Evolutionary conservation across 2,797 vertebrate species (phyloP).

Genomic region (Lateolabrax maculatus): DNA sequence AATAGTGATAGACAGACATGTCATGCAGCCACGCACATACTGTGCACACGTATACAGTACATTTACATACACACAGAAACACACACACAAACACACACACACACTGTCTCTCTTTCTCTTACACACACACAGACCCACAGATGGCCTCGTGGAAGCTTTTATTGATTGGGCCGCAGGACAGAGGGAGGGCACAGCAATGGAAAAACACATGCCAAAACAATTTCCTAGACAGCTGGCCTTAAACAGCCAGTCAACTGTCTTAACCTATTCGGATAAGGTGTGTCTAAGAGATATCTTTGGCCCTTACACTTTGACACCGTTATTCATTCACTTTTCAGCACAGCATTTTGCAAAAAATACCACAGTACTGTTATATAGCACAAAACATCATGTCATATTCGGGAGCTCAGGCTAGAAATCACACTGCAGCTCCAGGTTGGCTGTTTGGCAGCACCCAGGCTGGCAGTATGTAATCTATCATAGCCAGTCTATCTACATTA

Average conservation of each 20-base stretch:
- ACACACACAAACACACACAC: background rate
- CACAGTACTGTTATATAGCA: background rate
- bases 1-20: background rate
- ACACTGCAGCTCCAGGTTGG: constrained; percentile 30
- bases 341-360: constrained; percentile 3
- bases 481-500: constrained; percentile 66
- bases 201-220: constrained; percentile 66
- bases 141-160: constrained; percentile 59
- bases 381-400: constrained; percentile 9
- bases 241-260: constrained; percentile 53
- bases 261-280: constrained; percentile 50
- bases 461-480: constrained; percentile 66
- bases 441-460: constrained; percentile 50
- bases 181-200: constrained; percentile 61
- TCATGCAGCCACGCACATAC: background rate
- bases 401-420: constrained; percentile 26
- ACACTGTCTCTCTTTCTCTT: background rate
- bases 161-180: constrained; percentile 68
- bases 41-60: background rate
- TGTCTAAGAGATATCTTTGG: constrained; percentile 29
- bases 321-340: constrained; percentile 27
- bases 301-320: background rate
- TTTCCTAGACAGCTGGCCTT: constrained; percentile 64
- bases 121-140: constrained; percentile 46
- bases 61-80: background rate